Evolutionary conservation across 2,797 vertebrate genomes (phyloP).

Genomic region (Lutjanus argentimaculatus): DNA sequence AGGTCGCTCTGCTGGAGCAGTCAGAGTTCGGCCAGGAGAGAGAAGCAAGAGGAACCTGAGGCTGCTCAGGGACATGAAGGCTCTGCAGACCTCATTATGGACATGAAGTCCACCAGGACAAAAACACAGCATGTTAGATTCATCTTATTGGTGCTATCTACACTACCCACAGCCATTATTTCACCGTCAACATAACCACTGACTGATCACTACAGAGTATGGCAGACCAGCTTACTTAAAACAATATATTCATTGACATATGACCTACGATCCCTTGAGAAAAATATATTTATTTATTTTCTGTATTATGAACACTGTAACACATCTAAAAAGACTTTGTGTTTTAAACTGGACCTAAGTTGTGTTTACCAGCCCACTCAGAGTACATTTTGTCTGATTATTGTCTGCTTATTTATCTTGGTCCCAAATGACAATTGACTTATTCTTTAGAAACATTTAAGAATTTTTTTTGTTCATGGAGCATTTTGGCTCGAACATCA

Average conservation of each 20-base stretch:
- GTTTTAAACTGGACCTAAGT: neutral
- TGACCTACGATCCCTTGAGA: neutral
- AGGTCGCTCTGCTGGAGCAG: conserved; percentile 75
- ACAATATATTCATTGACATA: neutral
- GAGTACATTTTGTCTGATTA: conserved; percentile 23
- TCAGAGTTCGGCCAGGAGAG: conserved; percentile 88
- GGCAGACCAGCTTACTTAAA: neutral
- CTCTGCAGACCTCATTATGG: conserved; percentile 91
- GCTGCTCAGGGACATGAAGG: conserved; percentile 94
- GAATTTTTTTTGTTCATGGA: neutral
- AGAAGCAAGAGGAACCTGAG: conserved; percentile 90
- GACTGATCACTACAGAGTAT: neutral
- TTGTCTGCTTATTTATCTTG: neutral
- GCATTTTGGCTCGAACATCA: neutral
- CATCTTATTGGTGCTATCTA: conserved; percentile 14
- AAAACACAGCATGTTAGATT: neutral
- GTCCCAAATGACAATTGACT: neutral
- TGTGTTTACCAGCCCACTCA: neutral
- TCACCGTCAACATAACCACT: neutral
- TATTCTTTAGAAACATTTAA: neutral
- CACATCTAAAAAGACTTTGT: neutral
- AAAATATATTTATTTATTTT: neutral
- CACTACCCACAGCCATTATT: conserved; percentile 4
- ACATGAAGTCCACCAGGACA: conserved; percentile 73
- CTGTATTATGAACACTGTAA: neutral